Evolutionary conservation across 1,140 invertebrate genomes (phyloP), one percentile per base, ranked within the genome.

Genomic region (Chymomyza costata): DNA sequence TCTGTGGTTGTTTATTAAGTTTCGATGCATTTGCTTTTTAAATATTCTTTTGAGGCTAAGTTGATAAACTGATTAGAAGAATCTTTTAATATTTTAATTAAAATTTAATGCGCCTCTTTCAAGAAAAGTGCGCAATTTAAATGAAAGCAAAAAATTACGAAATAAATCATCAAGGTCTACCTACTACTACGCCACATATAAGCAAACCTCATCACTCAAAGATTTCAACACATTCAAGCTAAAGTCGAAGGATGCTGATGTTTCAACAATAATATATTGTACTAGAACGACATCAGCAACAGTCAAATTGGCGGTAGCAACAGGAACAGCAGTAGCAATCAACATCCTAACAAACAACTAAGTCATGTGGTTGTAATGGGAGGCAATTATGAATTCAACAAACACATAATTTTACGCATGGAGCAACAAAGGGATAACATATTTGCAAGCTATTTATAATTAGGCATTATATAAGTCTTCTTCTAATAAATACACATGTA

Each of bases 331-430:
- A n/a, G 21, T 5, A 25, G 3, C 41, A 37, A 55, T 56, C 61
- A 56, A 63, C n/a, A n/a, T n/a, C n/a, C n/a, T n/a, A n/a, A n/a
- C n/a, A n/a, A n/a, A n/a, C 51, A 59, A 63, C 30, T 64, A 51
- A 34, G 60, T 44, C 61, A 64, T 64, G 61, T 64, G 61, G 44
- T 60, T 18, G 61, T 64, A 65, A 65, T 65, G 61, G 53, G 61
- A 43, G 62, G 47, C 62, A 64, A 64, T 64, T 64, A 64, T 64
- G 61, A 64, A 64, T 65, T 65, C 62, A 65, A 65, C 60, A 65
- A 65, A 65, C 62, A 65, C 61, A 65, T 65, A 58, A 65, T 65
- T 65, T 65, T 65, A 65, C 62, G 62, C 62, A 64, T 65, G 61
- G 57, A 52, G 30, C 61, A 47, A 65, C 62, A 65, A 65, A 65